Evolutionary conservation across 2,888 invertebrate genomes (phyloP).

Genomic region (Heliothis peltigera): DNA sequence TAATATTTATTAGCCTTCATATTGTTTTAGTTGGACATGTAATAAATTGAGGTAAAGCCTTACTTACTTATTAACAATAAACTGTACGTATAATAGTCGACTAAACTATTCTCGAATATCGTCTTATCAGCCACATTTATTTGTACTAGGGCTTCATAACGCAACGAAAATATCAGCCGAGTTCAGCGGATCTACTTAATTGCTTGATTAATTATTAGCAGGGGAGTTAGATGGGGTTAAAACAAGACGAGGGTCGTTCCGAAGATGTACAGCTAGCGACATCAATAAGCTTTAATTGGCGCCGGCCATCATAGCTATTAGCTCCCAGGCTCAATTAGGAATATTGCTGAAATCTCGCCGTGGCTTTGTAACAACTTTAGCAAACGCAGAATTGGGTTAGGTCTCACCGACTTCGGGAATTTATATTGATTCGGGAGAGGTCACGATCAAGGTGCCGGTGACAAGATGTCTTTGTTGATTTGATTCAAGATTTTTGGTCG

Average conservation of each 20-base stretch:
- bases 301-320: constrained; percentile 85
- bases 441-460: constrained; percentile 37
- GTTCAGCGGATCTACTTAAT: constrained; percentile 79
- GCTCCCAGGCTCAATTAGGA: constrained; percentile 80
- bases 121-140: constrained; percentile 11
- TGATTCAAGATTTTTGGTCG: background rate
- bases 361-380: constrained; percentile 60
- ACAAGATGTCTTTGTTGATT: background rate
- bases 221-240: constrained; percentile 83
- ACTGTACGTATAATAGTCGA: background rate
- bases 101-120: background rate
- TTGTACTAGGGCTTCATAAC: constrained; percentile 55
- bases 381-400: constrained; percentile 56
- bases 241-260: constrained; percentile 85
- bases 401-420: constrained; percentile 53
- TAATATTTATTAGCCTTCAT: too few relatives aligned
- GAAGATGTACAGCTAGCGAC: constrained; percentile 82
- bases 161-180: constrained; percentile 73
- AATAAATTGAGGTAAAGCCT: background rate
- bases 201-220: constrained; percentile 88
- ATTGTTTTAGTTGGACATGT: too few relatives aligned
- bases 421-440: constrained; percentile 40
- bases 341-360: constrained; percentile 71
- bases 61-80: constrained; percentile 4
- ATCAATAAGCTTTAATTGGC: constrained; percentile 88